These are phyloP conservation scores for roundworm (Caenorhabditis elegans) DNA, from an alignment of 1,140 invertebrate species.

Conservation along the genomic window WBcel235 BX284603.4:1153501-1154000, in stretches of 20 bases:
- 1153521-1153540: constrained; percentile 61
- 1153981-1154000: too few species aligned
- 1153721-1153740: constrained; percentile 49
- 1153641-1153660: constrained; percentile 55
- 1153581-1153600: constrained; percentile 60
- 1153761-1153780: background rate
- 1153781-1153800: too few species aligned
- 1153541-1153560: constrained; percentile 61
- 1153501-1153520: constrained; percentile 59
- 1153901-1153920: too few species aligned
- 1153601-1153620: constrained; percentile 49
- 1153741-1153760: constrained; percentile 44
- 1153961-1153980: too few species aligned
- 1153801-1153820: too few species aligned
- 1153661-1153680: constrained; percentile 42
- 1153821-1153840: too few species aligned
- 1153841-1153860: too few species aligned
- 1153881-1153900: too few species aligned
- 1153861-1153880: too few species aligned
- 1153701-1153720: constrained; percentile 57
- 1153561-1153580: constrained; percentile 58
- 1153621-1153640: constrained; percentile 53
- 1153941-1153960: too few species aligned
- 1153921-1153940: too few species aligned
- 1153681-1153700: constrained; percentile 51